A percentile compares a stretch with the other conserved stretches of the same genome.
Evolutionary conservation across 53 echinoderm and acorn worm genomes (phyloP).

Genomic region (Crossaster papposus): DNA sequence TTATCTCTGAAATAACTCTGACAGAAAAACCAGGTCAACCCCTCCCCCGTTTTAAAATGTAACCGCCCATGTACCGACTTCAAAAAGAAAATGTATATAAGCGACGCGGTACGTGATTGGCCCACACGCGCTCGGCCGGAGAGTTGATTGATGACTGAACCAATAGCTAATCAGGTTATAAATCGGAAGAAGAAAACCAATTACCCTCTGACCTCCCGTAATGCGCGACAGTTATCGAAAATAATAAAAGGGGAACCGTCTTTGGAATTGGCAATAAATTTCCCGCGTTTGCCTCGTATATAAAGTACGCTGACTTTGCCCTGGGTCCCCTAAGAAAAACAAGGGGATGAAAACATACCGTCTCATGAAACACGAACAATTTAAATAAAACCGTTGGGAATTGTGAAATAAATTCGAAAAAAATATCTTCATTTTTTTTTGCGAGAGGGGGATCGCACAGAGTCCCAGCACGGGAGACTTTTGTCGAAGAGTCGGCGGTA

Average conservation of each 20-base stretch:
- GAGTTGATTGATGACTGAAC: constrained; percentile 46
- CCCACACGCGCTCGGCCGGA: not conserved
- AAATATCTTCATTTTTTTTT: not conserved
- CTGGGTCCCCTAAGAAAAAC: not conserved
- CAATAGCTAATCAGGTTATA: constrained; percentile 53
- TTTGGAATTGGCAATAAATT: constrained; percentile 42
- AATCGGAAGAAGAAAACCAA: constrained; percentile 50
- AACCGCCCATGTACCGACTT: not conserved
- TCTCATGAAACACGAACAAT: constrained; percentile 35
- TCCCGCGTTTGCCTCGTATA: not conserved
- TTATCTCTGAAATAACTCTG: not conserved
- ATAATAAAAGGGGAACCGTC: constrained; percentile 30
- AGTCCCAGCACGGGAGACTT: not conserved
- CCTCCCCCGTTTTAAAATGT: not conserved
- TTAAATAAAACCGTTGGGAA: constrained; percentile 22
- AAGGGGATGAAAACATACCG: not conserved
- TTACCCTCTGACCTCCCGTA: constrained; percentile 47
- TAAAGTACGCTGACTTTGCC: constrained; percentile 31
- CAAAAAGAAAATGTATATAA: not conserved
- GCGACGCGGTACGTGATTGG: constrained; percentile 6
- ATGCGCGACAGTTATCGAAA: constrained; percentile 39
- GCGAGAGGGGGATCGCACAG: not conserved
- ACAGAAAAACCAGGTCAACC: too few species aligned
- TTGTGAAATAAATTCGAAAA: constrained; percentile 34
- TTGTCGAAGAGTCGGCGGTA: not conserved